Evolutionary conservation across 2,113 vertebrate species (phyloP), one percentile per base, ranked within the genome.

Genomic region (Prietella phreatophila): DNA sequence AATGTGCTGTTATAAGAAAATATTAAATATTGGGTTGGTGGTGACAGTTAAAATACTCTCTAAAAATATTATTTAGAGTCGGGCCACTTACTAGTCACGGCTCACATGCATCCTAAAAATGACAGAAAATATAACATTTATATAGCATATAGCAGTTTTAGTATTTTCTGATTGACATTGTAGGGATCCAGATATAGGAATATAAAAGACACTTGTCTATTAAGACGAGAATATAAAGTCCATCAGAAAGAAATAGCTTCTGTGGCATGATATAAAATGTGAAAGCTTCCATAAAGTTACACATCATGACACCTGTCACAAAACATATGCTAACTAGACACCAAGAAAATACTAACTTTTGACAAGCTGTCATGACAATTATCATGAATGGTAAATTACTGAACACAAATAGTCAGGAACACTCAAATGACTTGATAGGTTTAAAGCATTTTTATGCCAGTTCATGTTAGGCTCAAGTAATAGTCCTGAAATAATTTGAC

Each of bases 311-410:
- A 56, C 33, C 53, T 80, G 47, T 80, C 78, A n/a, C 14, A 55
- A 19, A 80, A 30, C 78, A 80, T 80, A 81, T 58, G 53, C n/a
- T 36, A 81, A 56, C n/a, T 58, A 19, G 78, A 81, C 50, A 58
- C 6, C 14, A 9, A 80, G 50, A 19, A 58, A 36, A 81, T 19
- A 55, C 20, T 20, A 79, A 17, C n/a, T 36, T 58, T 15, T 36
- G 79, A 81, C 79, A 58, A 56, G 79, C 55, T 58, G 55, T 81
- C 30, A 33, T 36, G 19, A 36, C 8, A 55, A 55, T 80, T 33
- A 56, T 10, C 79, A 56, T 2, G 55, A 81, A 58, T 5, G 9
- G 33, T 55, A 80, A 55, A 55, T 80, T 17, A 80, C 9, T 56
- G 27, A 19, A 55, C 27, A 0, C 42, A 56, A 33, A 80, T 22